phyloP scores from a whole-genome alignment of 2,113 vertebrate genomes.

The Amphilophus citrinellus region DNA sequence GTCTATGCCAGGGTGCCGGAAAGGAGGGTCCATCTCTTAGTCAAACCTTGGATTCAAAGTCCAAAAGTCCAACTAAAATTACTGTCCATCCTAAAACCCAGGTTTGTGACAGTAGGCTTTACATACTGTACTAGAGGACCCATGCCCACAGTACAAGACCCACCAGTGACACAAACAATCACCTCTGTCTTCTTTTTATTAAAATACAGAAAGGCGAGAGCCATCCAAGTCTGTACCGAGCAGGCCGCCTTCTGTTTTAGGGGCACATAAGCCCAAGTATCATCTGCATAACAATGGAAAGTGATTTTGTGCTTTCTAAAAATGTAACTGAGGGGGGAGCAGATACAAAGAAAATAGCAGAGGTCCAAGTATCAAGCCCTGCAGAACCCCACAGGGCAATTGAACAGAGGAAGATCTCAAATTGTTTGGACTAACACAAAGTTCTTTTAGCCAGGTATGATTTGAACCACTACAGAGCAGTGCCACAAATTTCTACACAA shows the following conservation, averaged over 20 bases:
- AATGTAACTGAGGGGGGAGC: neutral
- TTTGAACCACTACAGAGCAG: too few species aligned
- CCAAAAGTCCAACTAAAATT: neutral
- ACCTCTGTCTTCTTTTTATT: conserved; percentile 5
- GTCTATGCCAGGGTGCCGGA: too few species aligned
- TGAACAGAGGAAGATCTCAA: too few species aligned
- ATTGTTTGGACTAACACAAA: too few species aligned
- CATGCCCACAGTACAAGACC: neutral
- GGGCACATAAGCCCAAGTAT: neutral
- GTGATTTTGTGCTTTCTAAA: too few species aligned
- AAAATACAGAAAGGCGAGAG: neutral
- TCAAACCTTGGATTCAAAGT: too few species aligned
- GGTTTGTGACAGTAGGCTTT: neutral
- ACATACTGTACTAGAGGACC: neutral
- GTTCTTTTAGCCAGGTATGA: too few species aligned
- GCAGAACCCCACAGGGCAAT: too few species aligned
- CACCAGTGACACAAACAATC: neutral
- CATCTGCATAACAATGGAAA: neutral
- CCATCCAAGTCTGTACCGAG: neutral
- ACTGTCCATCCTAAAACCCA: neutral
- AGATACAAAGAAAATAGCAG: neutral
- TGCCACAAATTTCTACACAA: too few species aligned
- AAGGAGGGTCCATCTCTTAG: too few species aligned
- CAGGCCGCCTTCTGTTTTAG: too few species aligned
- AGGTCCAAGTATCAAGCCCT: too few species aligned